Evolutionary conservation across 2,888 invertebrate genomes (phyloP), one percentile per base, ranked within the genome.

Genomic region (Amblyjoppa fuscipennis): DNA sequence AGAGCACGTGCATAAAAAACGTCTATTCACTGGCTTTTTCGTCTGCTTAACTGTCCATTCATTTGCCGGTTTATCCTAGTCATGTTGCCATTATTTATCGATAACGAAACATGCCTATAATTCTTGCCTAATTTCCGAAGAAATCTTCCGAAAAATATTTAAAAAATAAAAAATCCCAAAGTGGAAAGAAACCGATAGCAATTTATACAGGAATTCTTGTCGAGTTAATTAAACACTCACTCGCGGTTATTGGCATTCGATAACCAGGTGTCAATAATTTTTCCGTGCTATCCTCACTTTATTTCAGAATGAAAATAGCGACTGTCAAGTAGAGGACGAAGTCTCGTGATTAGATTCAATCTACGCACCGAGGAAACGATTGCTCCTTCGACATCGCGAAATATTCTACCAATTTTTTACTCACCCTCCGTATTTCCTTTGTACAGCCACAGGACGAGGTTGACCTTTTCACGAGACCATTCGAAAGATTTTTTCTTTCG

Each of bases 211-310:
- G 56, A 75, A 75, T 16, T 75, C 59, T 69, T 69, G 51, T 49
- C 41, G 9, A 56, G 31, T 31, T 70, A 82, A 82, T 82, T 71
- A 82, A 76, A 66, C 11, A 51, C 45, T 66, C 31, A 77, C 49
- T 34, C 61, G 3, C 16, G 25, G 74, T 25, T 75, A 83, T 49
- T 68, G 74, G 51, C 38, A 59, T 61, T 41, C 38, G 41, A 59
- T 66, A 59, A 59, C 45, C 20, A 69, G 75, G 56, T 81, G 69
- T 56, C 51, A 49, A 41, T 20, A 38, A 38, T 49, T 28, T 66
- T 20, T 49, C 25, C 49, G 28, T 11, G 59, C 25, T 13, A 59
- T 28, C 49, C 13, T 20, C 13, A 28, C 16, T 71, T 56, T 34
- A 38, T 78, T 45, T 28, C 34, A 41, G 11, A 49, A n/a, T n/a